A percentile compares a stretch with the other conserved stretches of the same genome.
These are phyloP conservation scores for Mya arenaria DNA, from an alignment of 1,140 invertebrate species.

Conservation along the genomic window DNA sequence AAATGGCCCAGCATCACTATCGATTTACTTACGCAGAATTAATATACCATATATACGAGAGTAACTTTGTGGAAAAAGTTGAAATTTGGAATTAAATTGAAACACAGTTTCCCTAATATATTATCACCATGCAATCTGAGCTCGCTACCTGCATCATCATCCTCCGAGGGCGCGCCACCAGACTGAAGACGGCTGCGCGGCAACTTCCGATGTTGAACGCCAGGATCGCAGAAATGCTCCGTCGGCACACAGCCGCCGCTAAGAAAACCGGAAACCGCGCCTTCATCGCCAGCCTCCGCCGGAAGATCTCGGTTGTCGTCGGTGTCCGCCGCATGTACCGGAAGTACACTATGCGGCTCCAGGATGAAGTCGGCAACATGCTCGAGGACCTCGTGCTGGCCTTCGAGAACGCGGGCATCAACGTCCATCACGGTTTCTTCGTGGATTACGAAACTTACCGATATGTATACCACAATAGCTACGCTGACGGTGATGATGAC, in stretches of 20 bases:
- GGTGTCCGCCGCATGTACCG: neutral
- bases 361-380: neutral
- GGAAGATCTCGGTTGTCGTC: neutral
- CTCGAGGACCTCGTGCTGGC: neutral
- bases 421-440: neutral
- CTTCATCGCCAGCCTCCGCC: neutral
- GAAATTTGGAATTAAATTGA: too few relatives aligned
- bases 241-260: neutral
- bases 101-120: too few relatives aligned
- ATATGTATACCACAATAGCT: neutral
- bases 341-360: neutral
- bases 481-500: neutral
- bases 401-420: neutral
- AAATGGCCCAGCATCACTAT: too few relatives aligned
- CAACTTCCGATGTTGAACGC: neutral
- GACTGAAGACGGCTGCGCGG: neutral
- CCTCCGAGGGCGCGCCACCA: too few relatives aligned
- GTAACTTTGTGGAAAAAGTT: too few relatives aligned
- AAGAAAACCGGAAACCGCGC: neutral
- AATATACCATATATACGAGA: too few relatives aligned
- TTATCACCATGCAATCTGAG: too few relatives aligned
- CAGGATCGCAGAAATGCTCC: neutral
- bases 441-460: neutral
- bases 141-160: too few relatives aligned
- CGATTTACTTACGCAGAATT: too few relatives aligned